Percentiles rank a stretch among this genome's conserved stretches.
phyloP scores from a whole-genome alignment of 2,113 vertebrate species.

The Chrysochloris asiatica region DNA sequence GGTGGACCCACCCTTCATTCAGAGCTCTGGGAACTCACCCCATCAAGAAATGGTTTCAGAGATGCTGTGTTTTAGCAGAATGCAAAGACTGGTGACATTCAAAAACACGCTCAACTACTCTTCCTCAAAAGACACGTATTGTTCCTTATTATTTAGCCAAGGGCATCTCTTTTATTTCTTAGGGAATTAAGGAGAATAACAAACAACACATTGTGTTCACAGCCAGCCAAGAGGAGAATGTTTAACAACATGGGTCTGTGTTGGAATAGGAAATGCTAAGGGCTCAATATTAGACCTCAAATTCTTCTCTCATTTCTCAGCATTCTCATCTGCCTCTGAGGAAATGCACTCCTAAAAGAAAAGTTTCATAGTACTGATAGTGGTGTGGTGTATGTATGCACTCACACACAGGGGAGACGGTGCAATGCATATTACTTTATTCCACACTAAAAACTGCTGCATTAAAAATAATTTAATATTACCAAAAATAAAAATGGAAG shows the following conservation, averaged over 20 bases:
- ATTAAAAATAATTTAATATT: conserved; percentile 5
- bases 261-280: conserved; percentile 26
- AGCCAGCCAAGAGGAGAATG: neutral
- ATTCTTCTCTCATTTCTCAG: conserved; percentile 7
- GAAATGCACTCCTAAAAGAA: neutral
- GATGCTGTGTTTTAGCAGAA: neutral
- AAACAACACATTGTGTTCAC: conserved; percentile 24
- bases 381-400: fast-evolving
- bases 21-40: conserved; percentile 11
- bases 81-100: neutral
- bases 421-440: neutral
- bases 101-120: neutral
- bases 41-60: neutral
- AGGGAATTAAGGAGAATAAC: conserved; percentile 12
- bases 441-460: neutral
- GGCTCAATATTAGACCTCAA: neutral
- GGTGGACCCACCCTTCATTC: neutral
- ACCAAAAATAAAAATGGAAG: neutral
- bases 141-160: neutral
- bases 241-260: conserved; percentile 38
- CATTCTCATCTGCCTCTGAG: neutral
- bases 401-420: neutral
- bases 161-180: conserved; percentile 43
- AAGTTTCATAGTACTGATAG: neutral
- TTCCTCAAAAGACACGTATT: conserved; percentile 51